Percentiles rank a stretch among this genome's conserved stretches.
phyloP scores from a whole-genome alignment of 1,140 invertebrate species.

The Hyles vespertilio region DNA sequence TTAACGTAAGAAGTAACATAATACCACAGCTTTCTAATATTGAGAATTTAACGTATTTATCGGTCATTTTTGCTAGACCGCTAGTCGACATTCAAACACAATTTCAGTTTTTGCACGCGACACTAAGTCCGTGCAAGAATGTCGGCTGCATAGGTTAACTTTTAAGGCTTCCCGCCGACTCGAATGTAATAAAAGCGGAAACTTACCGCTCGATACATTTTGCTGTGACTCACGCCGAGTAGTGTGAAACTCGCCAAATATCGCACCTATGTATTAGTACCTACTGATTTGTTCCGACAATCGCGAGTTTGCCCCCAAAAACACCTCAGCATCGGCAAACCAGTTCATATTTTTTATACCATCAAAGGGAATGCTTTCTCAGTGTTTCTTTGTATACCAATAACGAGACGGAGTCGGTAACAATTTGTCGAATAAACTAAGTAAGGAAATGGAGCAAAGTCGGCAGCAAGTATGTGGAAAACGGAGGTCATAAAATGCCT shows the following conservation, averaged over 20 bases:
- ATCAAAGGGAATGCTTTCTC: no score
- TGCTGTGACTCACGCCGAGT: slow-evolving; percentile 36
- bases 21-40: no score
- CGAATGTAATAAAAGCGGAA: slow-evolving; percentile 41
- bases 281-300: slow-evolving; percentile 28
- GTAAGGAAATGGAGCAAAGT: slow-evolving; percentile 17
- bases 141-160: slow-evolving; percentile 4
- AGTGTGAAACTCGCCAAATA: no score
- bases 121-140: no score
- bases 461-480: slow-evolving; percentile 20
- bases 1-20: no score
- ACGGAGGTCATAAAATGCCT: slow-evolving; percentile 43
- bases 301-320: slow-evolving; percentile 3
- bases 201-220: slow-evolving; percentile 35
- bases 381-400: neutral
- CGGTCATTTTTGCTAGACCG: no score
- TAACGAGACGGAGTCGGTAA: neutral
- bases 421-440: slow-evolving; percentile 2
- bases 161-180: slow-evolving; percentile 39
- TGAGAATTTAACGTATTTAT: no score
- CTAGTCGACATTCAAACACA: no score
- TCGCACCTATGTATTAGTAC: no score
- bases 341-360: no score
- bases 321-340: neutral
- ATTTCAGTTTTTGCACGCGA: no score